Evolutionary conservation across 2,888 invertebrate genomes (phyloP), one percentile per base, ranked within the genome.

Genomic region (Incurvaria masculella): DNA sequence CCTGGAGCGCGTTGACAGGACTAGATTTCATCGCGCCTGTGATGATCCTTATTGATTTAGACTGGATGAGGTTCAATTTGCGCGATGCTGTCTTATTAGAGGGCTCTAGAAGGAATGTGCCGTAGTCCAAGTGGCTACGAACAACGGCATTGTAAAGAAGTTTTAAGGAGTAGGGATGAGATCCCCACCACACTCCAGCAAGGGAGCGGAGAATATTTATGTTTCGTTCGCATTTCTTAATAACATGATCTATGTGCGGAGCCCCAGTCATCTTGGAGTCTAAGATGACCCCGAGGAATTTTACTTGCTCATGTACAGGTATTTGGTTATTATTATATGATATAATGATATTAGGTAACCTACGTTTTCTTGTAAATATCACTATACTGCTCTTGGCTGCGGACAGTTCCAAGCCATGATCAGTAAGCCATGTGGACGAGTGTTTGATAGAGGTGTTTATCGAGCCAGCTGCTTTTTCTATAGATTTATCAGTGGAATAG

Each of bases 21-120:
- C 56, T 52, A 1, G 58, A 59, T 39, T 53, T 57, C 57, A 58
- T 57, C 2, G 54, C 53, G 1, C 60, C 56, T 4, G 45, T 2
- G 2, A 57, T 53, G 1, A 58, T 54, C 1, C 57, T 46, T 0
- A 57, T 44, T 19, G 50, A 48, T 52, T 56, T 57, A 0, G 51
- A 51, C 26, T 59, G 60, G 1, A 59, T 50, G 17, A 44, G 50
- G 2, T 51, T 21, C 5, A 55, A 6, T 10, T 44, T 47, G 1
- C 47, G 20, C 0, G 55, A 16, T 1, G 44, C 51, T 0, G 42
- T 56, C n/a, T n/a, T n/a, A n/a, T n/a, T n/a, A 21, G 51, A 47
- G 0, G 55, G 55, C 1, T 56, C 55, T 1, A 57, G 10, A 1
- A 56, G 16, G 23, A 58, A 56, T 0, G 50, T 42, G 1, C 53